Evolutionary conservation across 2,113 vertebrate genomes (phyloP).

Genomic region (Himantopus leucocephalus): DNA sequence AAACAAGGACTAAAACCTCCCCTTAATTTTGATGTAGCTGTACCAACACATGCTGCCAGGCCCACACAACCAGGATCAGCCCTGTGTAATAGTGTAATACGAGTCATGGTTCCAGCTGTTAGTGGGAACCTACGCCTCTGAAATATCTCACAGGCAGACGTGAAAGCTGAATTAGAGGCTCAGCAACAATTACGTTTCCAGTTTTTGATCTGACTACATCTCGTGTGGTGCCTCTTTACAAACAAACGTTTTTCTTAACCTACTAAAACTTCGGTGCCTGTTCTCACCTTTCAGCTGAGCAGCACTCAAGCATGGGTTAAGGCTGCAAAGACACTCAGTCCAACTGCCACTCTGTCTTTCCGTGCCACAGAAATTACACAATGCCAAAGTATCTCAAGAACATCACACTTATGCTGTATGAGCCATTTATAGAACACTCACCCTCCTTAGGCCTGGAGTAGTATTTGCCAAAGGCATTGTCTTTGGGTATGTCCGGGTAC

Average conservation of each 20-base stretch:
- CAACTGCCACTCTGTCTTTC: background rate
- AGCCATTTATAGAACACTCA: conserved; percentile 63
- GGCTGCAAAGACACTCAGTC: background rate
- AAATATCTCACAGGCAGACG: background rate
- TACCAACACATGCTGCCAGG: background rate
- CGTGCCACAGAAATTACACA: background rate
- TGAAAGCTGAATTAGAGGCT: background rate
- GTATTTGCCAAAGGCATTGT: conserved; percentile 94
- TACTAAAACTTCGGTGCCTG: background rate
- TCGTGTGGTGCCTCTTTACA: background rate
- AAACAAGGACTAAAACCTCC: background rate
- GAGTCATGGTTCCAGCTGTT: background rate
- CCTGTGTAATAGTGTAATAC: background rate
- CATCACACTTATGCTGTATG: fast-evolving
- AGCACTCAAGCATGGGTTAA: background rate
- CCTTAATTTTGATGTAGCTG: background rate
- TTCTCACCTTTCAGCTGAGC: background rate
- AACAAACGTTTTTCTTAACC: background rate
- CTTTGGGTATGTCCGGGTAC: conserved; percentile 88
- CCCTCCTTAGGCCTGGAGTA: conserved; percentile 91
- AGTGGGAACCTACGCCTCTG: background rate
- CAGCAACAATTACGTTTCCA: fast-evolving
- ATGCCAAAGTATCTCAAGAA: background rate
- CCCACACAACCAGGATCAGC: background rate
- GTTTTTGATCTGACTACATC: background rate